Conservation (phyloP, 1,140 invertebrate genomes). For the Cryptotermes secundus region DNA sequence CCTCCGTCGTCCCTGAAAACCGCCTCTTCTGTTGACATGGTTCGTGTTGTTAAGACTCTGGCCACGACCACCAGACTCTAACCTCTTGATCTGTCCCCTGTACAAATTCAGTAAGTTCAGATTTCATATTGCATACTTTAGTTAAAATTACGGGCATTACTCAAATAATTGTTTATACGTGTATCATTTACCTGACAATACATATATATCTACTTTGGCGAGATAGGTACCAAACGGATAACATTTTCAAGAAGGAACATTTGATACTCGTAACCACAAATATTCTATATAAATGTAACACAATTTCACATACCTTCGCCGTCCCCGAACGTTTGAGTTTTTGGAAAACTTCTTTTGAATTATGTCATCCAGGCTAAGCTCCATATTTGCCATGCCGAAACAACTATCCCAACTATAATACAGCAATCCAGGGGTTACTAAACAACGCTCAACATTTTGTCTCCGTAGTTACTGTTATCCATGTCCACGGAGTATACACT, state of each 20-base stretch:
- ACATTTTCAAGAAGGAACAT: not conserved
- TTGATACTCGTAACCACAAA: not conserved
- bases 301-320: slow-evolving; percentile 38
- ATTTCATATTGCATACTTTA: not conserved
- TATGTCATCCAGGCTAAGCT: slow-evolving; percentile 48
- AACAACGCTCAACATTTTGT: not conserved
- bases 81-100: slow-evolving; percentile 13
- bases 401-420: not conserved
- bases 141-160: too few relatives aligned
- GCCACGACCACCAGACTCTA: slow-evolving; percentile 24
- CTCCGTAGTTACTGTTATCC: not conserved
- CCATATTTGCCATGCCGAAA: slow-evolving; percentile 35
- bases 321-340: slow-evolving; percentile 43
- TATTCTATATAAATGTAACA: not conserved
- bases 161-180: not conserved
- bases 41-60: slow-evolving; percentile 1
- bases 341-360: slow-evolving; percentile 46
- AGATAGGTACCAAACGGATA: not conserved
- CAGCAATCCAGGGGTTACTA: too few relatives aligned
- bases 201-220: not conserved
- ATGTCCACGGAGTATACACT: not conserved
- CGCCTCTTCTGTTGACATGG: not conserved
- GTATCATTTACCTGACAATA: not conserved
- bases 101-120: not conserved
- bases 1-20: not conserved